Percentiles rank a stretch among this genome's conserved stretches.
Evolutionary conservation across 2,113 vertebrate species (phyloP).

Genomic region (Campylomormyrus tamandua): DNA sequence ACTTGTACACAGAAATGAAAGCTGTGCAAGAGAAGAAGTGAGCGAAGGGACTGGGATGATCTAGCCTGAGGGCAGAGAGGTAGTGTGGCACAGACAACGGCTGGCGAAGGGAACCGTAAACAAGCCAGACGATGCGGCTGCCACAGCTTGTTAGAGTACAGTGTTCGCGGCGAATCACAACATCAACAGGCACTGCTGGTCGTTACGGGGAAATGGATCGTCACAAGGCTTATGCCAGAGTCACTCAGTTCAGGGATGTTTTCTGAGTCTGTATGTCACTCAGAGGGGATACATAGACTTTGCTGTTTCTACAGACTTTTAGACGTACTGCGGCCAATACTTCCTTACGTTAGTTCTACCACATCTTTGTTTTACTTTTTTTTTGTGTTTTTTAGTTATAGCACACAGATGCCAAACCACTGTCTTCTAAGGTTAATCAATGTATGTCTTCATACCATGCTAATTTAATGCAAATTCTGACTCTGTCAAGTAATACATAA

Average conservation of each 20-base stretch:
- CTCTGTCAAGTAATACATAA: neutral
- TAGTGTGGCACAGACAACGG: neutral
- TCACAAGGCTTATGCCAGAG: neutral
- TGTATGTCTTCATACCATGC: neutral
- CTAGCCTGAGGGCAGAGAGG: neutral
- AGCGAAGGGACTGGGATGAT: neutral
- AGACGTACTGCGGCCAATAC: neutral
- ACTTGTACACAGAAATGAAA: slow-evolving; percentile 29
- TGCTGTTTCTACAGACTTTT: neutral
- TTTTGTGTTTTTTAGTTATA: neutral
- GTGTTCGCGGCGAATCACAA: neutral
- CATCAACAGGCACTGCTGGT: neutral
- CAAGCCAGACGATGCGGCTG: neutral
- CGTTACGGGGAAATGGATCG: neutral
- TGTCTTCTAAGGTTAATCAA: neutral
- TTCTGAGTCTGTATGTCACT: neutral
- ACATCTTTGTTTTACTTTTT: neutral
- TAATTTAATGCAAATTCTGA: neutral
- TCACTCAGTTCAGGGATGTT: neutral
- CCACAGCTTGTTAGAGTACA: neutral
- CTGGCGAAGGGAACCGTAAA: neutral
- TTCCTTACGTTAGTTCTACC: neutral
- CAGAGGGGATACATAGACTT: neutral
- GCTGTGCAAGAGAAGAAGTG: slow-evolving; percentile 3
- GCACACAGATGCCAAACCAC: neutral